Conservation (phyloP, 1,140 invertebrate species). For the Diabrotica undecimpunctata region DNA sequence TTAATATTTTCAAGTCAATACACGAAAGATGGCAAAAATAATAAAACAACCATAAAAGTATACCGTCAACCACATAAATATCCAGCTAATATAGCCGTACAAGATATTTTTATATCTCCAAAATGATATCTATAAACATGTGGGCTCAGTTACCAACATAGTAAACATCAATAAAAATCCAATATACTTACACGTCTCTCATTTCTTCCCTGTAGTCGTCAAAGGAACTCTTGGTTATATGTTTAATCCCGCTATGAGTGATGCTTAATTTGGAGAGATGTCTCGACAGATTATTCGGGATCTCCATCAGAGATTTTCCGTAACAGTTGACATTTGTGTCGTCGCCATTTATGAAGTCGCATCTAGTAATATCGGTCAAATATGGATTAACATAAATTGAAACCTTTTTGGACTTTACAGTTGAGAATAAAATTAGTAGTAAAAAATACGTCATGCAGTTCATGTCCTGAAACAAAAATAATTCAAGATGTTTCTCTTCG, state of each 20-base stretch:
- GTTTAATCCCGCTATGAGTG: constrained; percentile 38
- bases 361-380: background rate
- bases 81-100: no score
- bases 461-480: constrained; percentile 12
- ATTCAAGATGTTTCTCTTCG: background rate
- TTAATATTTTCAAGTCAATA: no score
- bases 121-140: no score
- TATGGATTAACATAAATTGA: no score
- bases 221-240: constrained; percentile 35
- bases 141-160: no score
- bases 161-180: no score
- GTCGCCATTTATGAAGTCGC: constrained; percentile 8
- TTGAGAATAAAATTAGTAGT: background rate
- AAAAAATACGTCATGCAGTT: background rate
- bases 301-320: constrained; percentile 36
- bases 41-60: no score
- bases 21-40: no score
- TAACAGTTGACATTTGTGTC: constrained; percentile 42
- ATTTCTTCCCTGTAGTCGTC: constrained; percentile 38
- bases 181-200: constrained; percentile 43
- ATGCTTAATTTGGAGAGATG: constrained; percentile 38
- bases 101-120: no score
- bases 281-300: constrained; percentile 39
- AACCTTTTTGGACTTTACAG: no score
- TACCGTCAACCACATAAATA: no score